Percentiles rank a stretch among this genome's conserved stretches.
Conservation (phyloP, 2,113 vertebrate genomes). For the Anguilla japonica region DNA sequence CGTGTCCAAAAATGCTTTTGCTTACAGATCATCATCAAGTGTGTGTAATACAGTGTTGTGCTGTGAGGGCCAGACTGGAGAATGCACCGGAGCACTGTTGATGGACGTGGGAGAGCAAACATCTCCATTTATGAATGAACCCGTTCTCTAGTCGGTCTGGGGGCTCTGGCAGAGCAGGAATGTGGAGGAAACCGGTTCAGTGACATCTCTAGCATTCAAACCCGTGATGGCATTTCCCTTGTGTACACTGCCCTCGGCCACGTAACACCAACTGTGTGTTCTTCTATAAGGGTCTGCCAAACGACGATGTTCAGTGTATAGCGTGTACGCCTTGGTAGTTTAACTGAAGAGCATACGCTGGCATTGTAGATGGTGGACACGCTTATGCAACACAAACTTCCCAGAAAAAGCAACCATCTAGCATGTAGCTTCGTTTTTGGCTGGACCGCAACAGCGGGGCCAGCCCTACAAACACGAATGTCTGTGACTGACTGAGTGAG, state of each 20-base stretch:
- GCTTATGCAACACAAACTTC: background rate
- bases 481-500: too few relatives aligned
- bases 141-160: background rate
- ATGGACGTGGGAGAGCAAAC: background rate
- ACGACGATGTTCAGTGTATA: background rate
- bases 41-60: background rate
- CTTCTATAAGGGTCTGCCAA: background rate
- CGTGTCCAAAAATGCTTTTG: too few relatives aligned
- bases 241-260: background rate
- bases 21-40: too few relatives aligned
- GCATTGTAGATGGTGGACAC: background rate
- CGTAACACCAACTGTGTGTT: background rate
- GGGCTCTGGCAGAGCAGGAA: constrained; percentile 2
- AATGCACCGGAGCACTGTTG: background rate
- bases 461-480: too few relatives aligned
- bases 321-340: background rate
- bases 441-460: too few relatives aligned
- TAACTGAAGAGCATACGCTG: background rate
- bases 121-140: background rate
- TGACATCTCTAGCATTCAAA: constrained; percentile 4
- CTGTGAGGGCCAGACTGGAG: background rate
- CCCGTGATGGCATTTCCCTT: background rate
- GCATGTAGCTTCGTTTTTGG: background rate
- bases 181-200: constrained; percentile 9
- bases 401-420: background rate